These are phyloP conservation scores for Graptemys geographica DNA, from an alignment of 2,797 vertebrate genomes.

Conservation along the genomic window DNA sequence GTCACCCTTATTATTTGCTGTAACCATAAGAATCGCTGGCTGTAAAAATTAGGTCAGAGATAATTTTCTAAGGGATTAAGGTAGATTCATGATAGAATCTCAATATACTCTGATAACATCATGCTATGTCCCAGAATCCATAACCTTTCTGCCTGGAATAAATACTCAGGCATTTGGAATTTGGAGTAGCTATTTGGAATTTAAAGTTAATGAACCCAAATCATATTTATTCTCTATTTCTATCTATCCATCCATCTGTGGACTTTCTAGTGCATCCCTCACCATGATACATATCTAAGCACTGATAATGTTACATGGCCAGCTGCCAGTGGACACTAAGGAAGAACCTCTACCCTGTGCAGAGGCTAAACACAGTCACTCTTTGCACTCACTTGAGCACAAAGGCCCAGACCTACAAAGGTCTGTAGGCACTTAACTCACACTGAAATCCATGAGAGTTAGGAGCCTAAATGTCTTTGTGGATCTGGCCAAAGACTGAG, in stretches of 20 bases:
- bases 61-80: conserved; percentile 65
- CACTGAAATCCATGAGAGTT: neutral
- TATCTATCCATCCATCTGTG: neutral
- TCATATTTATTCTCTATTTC: neutral
- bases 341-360: neutral
- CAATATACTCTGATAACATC: conserved; percentile 4
- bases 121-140: neutral
- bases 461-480: neutral
- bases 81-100: conserved; percentile 58
- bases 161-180: neutral
- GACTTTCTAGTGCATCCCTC: neutral
- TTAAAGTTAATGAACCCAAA: neutral
- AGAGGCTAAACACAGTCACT: neutral
- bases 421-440: neutral
- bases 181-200: neutral
- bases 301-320: neutral
- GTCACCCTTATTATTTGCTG: conserved; percentile 64
- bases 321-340: neutral
- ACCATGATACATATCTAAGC: neutral
- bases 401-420: neutral
- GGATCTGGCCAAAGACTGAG: neutral
- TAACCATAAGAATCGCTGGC: neutral
- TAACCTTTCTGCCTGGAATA: conserved; percentile 16
- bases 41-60: conserved; percentile 70
- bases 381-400: neutral